Conservation (phyloP, 2,888 invertebrate genomes). For the Oxyteleia sp. region DNA sequence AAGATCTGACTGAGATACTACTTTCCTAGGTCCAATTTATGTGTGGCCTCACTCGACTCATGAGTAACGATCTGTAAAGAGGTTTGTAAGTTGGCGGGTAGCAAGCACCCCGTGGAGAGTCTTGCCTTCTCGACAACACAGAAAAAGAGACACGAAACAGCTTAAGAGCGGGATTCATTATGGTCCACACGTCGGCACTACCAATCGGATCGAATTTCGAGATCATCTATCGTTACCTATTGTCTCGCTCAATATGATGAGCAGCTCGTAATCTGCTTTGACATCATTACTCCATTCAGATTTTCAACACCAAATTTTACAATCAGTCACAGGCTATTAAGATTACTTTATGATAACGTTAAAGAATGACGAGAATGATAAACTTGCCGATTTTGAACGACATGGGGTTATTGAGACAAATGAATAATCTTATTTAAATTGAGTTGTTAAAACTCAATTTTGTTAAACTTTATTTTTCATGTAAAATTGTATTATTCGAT, state of each 20-base stretch:
- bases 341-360: constrained; percentile 8
- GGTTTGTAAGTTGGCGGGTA: constrained; percentile 86
- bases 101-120: constrained; percentile 84
- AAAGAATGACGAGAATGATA: constrained; percentile 5
- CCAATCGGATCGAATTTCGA: constrained; percentile 68
- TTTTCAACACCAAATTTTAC: constrained; percentile 41
- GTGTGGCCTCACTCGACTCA: constrained; percentile 83
- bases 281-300: constrained; percentile 50
- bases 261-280: constrained; percentile 41
- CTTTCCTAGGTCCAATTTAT: constrained; percentile 82
- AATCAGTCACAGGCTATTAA: constrained; percentile 32
- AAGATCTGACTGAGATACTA: constrained; percentile 70
- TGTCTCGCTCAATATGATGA: constrained; percentile 52
- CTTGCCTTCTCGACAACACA: constrained; percentile 76
- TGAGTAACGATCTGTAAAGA: constrained; percentile 87
- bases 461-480: too few species aligned
- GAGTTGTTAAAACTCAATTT: too few species aligned
- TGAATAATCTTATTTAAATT: too few species aligned
- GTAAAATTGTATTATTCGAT: too few species aligned
- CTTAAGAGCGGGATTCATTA: constrained; percentile 53
- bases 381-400: too few species aligned
- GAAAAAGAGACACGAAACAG: constrained; percentile 64
- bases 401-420: too few species aligned
- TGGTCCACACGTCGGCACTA: constrained; percentile 68
- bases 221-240: constrained; percentile 67